Percentiles rank a stretch among this genome's conserved stretches.
Evolutionary conservation across 2,113 vertebrate genomes (phyloP).

Genomic region (Paradoxurus hermaphroditus): DNA sequence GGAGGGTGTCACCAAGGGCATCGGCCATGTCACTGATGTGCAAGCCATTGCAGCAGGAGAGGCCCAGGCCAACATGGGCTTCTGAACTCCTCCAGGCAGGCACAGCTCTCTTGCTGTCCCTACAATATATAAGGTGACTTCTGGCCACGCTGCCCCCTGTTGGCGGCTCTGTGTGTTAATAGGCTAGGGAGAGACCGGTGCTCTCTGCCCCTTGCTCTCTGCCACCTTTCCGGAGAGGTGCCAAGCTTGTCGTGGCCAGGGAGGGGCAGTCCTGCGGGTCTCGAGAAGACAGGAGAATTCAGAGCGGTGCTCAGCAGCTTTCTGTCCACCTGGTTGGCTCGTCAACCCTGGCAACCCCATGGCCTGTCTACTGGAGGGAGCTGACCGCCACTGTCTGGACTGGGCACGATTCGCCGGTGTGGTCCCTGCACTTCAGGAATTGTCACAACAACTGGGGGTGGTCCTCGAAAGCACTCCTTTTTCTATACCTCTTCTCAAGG

Average conservation of each 20-base stretch:
- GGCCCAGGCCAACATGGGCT: conserved; percentile 79
- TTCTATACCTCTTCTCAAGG: conserved; percentile 71
- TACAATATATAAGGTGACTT: conserved; percentile 72
- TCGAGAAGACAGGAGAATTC: conserved; percentile 48
- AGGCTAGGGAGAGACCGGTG: conserved; percentile 39
- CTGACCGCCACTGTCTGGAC: background rate
- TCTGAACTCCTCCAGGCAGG: conserved; percentile 77
- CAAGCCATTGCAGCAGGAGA: conserved; percentile 88
- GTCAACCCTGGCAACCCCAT: background rate
- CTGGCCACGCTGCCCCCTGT: conserved; percentile 54
- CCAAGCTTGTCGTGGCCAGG: conserved; percentile 47
- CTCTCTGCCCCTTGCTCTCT: conserved; percentile 4
- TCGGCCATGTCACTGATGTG: conserved; percentile 95
- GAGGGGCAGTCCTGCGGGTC: conserved; percentile 18
- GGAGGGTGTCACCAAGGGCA: conserved; percentile 97
- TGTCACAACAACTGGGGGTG: conserved; percentile 29
- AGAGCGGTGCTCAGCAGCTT: conserved; percentile 20
- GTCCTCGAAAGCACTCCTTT: conserved; percentile 54
- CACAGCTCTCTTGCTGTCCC: conserved; percentile 66
- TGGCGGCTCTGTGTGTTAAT: conserved; percentile 66
- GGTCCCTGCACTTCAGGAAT: conserved; percentile 59
- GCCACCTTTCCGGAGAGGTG: conserved; percentile 27
- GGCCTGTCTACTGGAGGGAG: conserved; percentile 29
- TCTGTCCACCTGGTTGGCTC: background rate
- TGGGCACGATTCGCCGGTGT: background rate